These are phyloP conservation scores for Oostethus manadensis DNA, from an alignment of 2,113 vertebrate genomes.

Conservation along the genomic window DNA sequence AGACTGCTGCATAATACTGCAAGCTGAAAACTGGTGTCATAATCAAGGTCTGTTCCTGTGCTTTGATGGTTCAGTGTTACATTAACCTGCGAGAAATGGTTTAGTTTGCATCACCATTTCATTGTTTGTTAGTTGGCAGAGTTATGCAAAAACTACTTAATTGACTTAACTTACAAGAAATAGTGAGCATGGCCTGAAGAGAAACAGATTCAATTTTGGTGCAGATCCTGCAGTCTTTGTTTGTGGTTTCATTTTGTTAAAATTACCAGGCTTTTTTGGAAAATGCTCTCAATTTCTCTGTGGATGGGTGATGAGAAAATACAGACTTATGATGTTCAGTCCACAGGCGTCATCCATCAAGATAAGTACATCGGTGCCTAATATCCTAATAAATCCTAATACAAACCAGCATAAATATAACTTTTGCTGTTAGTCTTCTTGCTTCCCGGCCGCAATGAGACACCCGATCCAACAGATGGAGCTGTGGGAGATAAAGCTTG, in stretches of 20 bases:
- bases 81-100: constrained; percentile 1
- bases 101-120: background rate
- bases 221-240: background rate
- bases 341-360: too few species aligned
- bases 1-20: background rate
- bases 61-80: constrained; percentile 1
- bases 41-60: constrained; percentile 4
- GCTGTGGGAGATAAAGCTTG: too few species aligned
- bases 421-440: background rate
- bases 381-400: too few species aligned
- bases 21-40: constrained; percentile 2
- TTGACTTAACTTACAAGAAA: background rate
- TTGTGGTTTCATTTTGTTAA: background rate
- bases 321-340: background rate
- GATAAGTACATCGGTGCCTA: too few species aligned
- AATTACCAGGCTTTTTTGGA: background rate
- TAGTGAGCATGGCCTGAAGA: background rate
- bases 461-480: too few species aligned
- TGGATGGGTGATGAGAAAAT: background rate
- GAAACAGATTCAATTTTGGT: background rate
- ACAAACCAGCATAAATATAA: too few species aligned
- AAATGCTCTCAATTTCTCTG: background rate
- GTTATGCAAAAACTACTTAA: background rate
- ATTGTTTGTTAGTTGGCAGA: background rate
- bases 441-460: background rate